These are phyloP conservation scores for Amazona vittata DNA, from an alignment of 2,113 vertebrate species.

Conservation along the genomic window DNA sequence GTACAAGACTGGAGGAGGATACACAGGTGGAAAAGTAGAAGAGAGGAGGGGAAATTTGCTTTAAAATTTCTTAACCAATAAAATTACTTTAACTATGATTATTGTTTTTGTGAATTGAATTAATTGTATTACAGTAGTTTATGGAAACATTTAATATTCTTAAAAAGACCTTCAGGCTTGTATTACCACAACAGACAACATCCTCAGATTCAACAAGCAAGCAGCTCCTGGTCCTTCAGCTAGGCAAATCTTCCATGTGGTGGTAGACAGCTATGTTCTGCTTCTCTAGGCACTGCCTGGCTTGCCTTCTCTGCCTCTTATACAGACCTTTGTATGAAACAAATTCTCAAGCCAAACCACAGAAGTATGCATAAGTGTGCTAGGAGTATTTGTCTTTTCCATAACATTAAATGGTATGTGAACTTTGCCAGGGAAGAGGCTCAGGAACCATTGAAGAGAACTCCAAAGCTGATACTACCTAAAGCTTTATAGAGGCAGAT, in stretches of 20 bases:
- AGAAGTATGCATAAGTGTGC: neutral
- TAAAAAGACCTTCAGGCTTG: neutral
- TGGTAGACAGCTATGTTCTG: neutral
- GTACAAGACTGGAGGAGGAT: neutral
- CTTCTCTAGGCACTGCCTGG: neutral
- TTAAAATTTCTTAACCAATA: neutral
- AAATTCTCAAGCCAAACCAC: neutral
- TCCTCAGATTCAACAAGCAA: neutral
- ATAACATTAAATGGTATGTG: neutral
- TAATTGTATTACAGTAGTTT: neutral
- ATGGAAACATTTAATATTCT: neutral
- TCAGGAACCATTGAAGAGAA: neutral
- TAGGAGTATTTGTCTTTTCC: neutral
- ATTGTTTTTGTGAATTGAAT: neutral
- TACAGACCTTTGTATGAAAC: neutral
- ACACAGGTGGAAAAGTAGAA: neutral
- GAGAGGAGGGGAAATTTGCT: neutral
- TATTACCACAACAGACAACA: neutral
- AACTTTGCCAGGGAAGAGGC: neutral
- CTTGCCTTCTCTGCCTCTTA: neutral
- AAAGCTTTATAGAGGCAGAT: neutral
- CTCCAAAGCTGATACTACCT: neutral
- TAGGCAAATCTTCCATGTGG: neutral
- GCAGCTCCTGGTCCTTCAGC: neutral
- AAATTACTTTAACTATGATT: neutral